Percentiles rank a stretch among this genome's conserved stretches.
These are phyloP conservation scores for Mus spretus DNA, from an alignment of 2,797 vertebrate species.

Conservation along the genomic window DNA sequence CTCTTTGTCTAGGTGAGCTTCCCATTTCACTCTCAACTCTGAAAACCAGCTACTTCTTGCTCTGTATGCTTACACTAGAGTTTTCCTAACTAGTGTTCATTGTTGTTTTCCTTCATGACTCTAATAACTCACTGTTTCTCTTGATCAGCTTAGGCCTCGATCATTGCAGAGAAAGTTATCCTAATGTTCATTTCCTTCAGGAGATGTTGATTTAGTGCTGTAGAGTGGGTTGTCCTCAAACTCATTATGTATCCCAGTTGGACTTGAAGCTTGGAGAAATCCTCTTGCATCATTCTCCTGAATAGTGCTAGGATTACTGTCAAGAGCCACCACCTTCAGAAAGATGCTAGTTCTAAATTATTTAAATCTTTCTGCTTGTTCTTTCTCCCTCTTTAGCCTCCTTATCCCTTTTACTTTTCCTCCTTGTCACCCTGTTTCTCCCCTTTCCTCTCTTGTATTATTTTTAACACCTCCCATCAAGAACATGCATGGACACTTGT, in stretches of 20 bases:
- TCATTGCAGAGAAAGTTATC: neutral
- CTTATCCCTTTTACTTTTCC: neutral
- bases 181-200: neutral
- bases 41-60: neutral
- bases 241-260: neutral
- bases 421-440: neutral
- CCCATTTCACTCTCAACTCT: slow-evolving; percentile 6
- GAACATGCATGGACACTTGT: neutral
- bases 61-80: neutral
- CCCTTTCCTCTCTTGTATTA: neutral
- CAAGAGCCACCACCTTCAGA: neutral
- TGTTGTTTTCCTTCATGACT: too few species aligned
- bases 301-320: neutral
- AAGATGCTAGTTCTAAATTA: neutral
- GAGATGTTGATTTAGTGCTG: neutral
- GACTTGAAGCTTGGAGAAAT: neutral
- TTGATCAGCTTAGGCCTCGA: neutral
- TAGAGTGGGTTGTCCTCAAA: neutral
- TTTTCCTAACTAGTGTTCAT: too few species aligned
- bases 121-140: neutral
- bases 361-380: neutral
- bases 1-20: neutral
- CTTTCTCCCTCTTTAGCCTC: neutral
- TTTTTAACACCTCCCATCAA: neutral
- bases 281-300: neutral